Evolutionary conservation across 2,113 vertebrate genomes (phyloP).

Genomic region (Paramisgurnus dabryanus): DNA sequence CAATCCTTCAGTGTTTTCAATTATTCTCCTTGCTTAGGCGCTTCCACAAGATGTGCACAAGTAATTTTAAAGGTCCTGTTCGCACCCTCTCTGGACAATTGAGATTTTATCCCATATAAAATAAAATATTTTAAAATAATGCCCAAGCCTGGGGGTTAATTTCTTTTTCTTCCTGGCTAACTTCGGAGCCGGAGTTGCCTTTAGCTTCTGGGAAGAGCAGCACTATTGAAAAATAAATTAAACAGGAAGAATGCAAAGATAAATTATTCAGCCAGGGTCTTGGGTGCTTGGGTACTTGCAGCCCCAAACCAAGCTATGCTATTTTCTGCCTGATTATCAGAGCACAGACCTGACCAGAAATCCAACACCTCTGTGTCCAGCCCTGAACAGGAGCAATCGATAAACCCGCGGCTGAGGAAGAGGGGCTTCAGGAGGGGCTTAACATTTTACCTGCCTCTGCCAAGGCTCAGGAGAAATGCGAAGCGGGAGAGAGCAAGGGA

Average conservation of each 20-base stretch:
- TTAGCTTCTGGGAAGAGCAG: conserved; percentile 63
- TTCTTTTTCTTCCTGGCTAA: conserved; percentile 60
- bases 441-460: conserved; percentile 60
- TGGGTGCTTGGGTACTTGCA: conserved; percentile 62
- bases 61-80: conserved; percentile 72
- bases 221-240: conserved; percentile 75
- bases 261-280: conserved; percentile 72
- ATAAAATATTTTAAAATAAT: conserved; percentile 69
- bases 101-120: conserved; percentile 67
- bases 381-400: conserved; percentile 55
- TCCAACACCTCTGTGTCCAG: conserved; percentile 54
- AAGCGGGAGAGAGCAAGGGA: conserved; percentile 1
- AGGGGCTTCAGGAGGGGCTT: conserved; percentile 57
- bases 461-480: conserved; percentile 54
- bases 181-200: conserved; percentile 58
- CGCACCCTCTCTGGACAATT: conserved; percentile 68
- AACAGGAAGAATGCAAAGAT: conserved; percentile 71
- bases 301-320: conserved; percentile 65
- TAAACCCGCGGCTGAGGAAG: conserved; percentile 57
- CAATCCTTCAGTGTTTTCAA: conserved; percentile 64
- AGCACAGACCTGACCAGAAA: conserved; percentile 66
- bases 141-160: conserved; percentile 61
- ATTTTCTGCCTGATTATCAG: conserved; percentile 70
- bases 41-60: conserved; percentile 36
- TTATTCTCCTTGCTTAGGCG: conserved; percentile 62